Conservation (phyloP, 2,113 vertebrate species). For the Maccullochella peelii region DNA sequence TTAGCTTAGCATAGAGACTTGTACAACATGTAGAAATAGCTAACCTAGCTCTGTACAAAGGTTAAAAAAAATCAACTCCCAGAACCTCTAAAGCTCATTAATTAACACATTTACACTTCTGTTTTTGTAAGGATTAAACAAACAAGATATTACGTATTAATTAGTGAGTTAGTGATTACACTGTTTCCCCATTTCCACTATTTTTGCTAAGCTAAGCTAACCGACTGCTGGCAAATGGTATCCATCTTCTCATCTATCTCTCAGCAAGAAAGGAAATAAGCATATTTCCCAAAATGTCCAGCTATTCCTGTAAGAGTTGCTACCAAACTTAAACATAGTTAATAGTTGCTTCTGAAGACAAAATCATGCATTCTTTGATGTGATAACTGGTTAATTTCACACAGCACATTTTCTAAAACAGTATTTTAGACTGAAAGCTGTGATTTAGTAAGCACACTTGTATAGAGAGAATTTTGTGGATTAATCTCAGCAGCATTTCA, state of each 20-base stretch:
- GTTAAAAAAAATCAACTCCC: background rate
- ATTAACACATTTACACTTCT: background rate
- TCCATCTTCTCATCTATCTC: background rate
- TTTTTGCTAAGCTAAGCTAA: background rate
- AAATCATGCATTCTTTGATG: constrained; percentile 23
- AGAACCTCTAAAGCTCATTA: background rate
- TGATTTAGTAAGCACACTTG: constrained; percentile 47
- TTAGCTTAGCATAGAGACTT: background rate
- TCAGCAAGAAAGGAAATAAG: background rate
- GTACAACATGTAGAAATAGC: background rate
- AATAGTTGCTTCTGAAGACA: background rate
- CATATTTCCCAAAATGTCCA: background rate
- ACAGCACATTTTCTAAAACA: constrained; percentile 38
- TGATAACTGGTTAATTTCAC: constrained; percentile 33
- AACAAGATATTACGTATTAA: background rate
- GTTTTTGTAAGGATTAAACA: background rate
- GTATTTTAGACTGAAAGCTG: constrained; percentile 50
- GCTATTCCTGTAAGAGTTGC: background rate
- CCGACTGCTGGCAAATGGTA: background rate
- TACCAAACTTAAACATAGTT: background rate
- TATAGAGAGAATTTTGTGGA: constrained; percentile 38
- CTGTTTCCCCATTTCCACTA: background rate
- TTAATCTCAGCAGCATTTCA: constrained; percentile 60
- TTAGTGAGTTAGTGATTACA: background rate
- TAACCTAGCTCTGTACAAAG: background rate